phyloP scores from a whole-genome alignment of 1,140 invertebrate genomes.

The Brachionus plicatilis region DNA sequence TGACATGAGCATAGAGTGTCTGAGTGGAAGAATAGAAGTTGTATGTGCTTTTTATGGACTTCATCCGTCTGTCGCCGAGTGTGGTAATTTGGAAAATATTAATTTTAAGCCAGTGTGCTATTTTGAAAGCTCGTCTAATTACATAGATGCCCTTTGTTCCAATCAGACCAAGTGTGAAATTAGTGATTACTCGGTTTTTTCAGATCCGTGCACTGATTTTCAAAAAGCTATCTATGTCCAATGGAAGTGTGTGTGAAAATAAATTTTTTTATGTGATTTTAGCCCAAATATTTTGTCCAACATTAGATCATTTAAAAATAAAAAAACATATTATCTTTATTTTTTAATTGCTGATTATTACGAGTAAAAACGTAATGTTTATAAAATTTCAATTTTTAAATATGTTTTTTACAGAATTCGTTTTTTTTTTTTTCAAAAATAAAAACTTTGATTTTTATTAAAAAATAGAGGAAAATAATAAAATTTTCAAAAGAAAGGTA shows the following conservation, averaged over 20 bases:
- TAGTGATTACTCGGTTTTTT: not conserved
- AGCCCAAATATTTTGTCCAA: not conserved
- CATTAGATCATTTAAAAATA: not conserved
- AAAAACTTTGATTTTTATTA: too few relatives aligned
- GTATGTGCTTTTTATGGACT: conserved; percentile 31
- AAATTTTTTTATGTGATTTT: not conserved
- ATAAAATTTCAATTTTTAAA: too few relatives aligned
- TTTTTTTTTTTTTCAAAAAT: too few relatives aligned
- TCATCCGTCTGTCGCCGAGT: conserved; percentile 6
- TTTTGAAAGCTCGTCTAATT: not conserved
- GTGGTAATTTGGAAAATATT: not conserved
- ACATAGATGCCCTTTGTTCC: not conserved
- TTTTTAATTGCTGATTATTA: not conserved
- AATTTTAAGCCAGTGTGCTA: conserved; percentile 15
- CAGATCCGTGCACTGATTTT: not conserved
- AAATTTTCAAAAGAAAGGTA: too few relatives aligned
- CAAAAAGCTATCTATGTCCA: conserved; percentile 17
- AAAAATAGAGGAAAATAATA: too few relatives aligned
- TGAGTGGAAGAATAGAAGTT: not conserved
- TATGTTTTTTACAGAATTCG: too few relatives aligned
- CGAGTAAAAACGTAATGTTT: too few relatives aligned
- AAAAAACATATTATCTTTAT: not conserved
- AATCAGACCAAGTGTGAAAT: not conserved
- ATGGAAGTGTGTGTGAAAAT: conserved; percentile 20
- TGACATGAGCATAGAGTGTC: conserved; percentile 14